Evolutionary conservation across 2,113 vertebrate species (phyloP).

Genomic region (Lepidothrix coronata): DNA sequence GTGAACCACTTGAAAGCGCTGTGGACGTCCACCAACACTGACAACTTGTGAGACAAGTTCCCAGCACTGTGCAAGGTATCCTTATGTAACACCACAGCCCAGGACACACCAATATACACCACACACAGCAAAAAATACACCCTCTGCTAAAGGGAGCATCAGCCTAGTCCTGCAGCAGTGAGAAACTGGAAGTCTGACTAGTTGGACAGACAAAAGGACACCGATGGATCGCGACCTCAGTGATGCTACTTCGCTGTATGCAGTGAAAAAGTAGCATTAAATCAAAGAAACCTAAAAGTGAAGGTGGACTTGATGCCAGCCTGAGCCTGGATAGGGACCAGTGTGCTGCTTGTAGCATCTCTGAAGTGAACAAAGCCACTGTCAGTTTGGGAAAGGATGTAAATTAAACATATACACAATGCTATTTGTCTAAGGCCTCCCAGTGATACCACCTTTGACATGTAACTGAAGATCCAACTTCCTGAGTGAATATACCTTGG

Average conservation of each 20-base stretch:
- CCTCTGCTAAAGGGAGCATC: background rate
- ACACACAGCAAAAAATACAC: background rate
- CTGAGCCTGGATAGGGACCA: background rate
- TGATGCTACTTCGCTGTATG: background rate
- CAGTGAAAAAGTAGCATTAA: background rate
- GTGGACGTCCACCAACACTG: slow-evolving; percentile 9
- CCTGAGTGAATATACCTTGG: background rate
- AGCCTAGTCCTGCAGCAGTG: background rate
- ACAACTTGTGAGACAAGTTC: slow-evolving; percentile 20
- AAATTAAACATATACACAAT: background rate
- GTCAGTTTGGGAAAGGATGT: background rate
- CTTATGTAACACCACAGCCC: background rate
- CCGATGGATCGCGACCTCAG: rapidly evolving
- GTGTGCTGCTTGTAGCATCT: background rate
- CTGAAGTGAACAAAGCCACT: background rate
- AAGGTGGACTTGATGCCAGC: background rate
- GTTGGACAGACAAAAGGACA: background rate
- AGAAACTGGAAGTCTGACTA: background rate
- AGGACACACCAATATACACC: background rate
- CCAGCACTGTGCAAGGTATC: background rate
- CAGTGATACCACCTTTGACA: background rate
- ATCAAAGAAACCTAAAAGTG: background rate
- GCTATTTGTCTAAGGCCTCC: background rate
- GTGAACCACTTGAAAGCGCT: background rate
- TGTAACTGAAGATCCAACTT: background rate